Percentiles rank a stretch among this genome's conserved stretches.
Conservation (phyloP, 1,140 invertebrate genomes). For the Scaptomyza graminum region DNA sequence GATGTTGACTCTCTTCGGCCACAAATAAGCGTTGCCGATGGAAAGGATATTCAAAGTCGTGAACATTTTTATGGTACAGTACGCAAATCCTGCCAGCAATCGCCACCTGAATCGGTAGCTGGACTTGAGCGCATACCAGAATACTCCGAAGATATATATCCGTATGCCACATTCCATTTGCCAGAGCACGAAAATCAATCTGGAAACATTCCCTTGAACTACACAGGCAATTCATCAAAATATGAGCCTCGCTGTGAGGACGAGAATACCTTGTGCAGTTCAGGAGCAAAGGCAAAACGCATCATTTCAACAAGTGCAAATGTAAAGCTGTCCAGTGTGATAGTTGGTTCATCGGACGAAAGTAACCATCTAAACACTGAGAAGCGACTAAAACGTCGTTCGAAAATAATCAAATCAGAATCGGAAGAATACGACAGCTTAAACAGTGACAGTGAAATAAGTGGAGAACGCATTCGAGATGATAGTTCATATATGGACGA, state of each 20-base stretch:
- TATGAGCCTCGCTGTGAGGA: constrained; percentile 52
- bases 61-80: constrained; percentile 86
- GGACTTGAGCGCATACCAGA: constrained; percentile 86
- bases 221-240: constrained; percentile 54
- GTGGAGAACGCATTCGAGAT: constrained; percentile 70
- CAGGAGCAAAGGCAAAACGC: constrained; percentile 60
- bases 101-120: constrained; percentile 84
- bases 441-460: constrained; percentile 85
- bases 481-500: constrained; percentile 85
- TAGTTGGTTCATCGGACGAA: constrained; percentile 37
- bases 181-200: constrained; percentile 85
- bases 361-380: constrained; percentile 58
- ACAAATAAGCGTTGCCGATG: constrained; percentile 31
- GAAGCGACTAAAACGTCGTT: constrained; percentile 57
- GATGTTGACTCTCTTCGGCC: constrained; percentile 56
- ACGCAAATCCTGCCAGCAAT: constrained; percentile 85
- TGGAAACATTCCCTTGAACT: constrained; percentile 61
- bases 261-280: constrained; percentile 56
- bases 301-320: constrained; percentile 71
- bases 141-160: constrained; percentile 87
- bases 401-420: constrained; percentile 84
- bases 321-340: constrained; percentile 36
- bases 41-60: constrained; percentile 83
- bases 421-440: constrained; percentile 87
- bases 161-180: constrained; percentile 87